Base-by-base conservation (phyloP, 2,113 vertebrate species). In the Odocoileus virginianus region DNA sequence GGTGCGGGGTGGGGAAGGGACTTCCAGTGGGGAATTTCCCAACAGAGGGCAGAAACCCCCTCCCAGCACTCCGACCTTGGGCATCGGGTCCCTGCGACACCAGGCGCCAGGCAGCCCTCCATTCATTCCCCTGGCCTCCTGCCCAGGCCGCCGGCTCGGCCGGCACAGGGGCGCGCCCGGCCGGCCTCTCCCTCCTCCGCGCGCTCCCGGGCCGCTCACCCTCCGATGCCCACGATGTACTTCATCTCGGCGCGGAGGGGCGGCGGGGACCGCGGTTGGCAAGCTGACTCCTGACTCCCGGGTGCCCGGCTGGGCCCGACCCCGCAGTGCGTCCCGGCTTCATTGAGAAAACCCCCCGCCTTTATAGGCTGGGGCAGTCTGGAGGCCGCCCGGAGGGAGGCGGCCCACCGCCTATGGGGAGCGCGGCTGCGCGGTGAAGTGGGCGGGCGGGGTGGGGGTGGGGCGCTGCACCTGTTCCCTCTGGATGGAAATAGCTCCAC, bases 211-310 rank as follows among this genome's bases (percentile, higher is more conserved):
- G 85, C 1, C 0, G 98, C 99, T 99, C 97, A 99, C 99, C 99
- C 99, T 96, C 99, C 99, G 61, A 99, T 99, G 89, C 99, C 99
- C 90, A 99, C 98, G 98, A 99, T 99, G 98, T 98, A 98, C 98
- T 99, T 99, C 99, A 99, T 99, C 76, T n/a, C 78, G 14, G 82
- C 8, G 47, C 5, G 33, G 64, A 33, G 61, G 40, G 78, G 84
- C 36, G 16, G 89, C 6, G n/a, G 54, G 87, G 88, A 43, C 81
- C 1, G 36, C 15, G 14, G 36, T 74, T 13, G 64, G 8, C 12
- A 27, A 19, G 50, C 40, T 17, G 7, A 61, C 33, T 89, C 47
- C 57, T 25, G 21, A 55, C 16, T 81, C 40, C 61, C 60, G 0
- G 61, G 76, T 76, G 25, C 83, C 67, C 1, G 4, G n/a, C 43